Base-by-base conservation (phyloP, 2,797 vertebrate genomes). In the Sciurus vulgaris region DNA sequence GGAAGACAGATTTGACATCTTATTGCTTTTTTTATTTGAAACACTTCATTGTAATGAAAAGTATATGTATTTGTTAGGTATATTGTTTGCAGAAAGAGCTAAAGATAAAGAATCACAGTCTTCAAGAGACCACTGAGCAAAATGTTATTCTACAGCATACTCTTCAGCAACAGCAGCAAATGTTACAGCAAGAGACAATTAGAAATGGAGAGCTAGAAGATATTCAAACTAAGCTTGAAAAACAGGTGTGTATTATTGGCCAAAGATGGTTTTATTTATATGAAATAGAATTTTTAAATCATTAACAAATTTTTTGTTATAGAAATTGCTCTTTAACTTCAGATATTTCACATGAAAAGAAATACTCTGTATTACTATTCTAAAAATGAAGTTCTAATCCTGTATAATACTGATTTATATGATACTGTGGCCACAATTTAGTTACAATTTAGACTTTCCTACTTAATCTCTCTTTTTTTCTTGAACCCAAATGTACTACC, bases 151-250 rank as follows among this genome's bases (percentile, higher is more conserved):
- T 99, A 17, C 99, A 99, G 96, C 98, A 99, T 73, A 99, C 98
- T 87, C 98, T 99, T 61, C 99, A 99, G 98, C 99, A 99, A 94
- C 99, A 99, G 63, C 99, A 99, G 97, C 98, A 98, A 97, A 99
- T 99, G 99, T 98, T 99, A 96, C 99, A 99, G 30, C 99, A 99
- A 96, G 99, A 99, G 98, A 98, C 98, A 0, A 47, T 98, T 77
- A 99, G 99, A 78, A 99, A 99, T 69, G 98, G 98, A n/a, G 99
- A 99, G 69, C 98, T 99, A 91, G 99, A 99, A 98, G 99, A 99
- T 76, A 99, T 98, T 98, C 99, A 99, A 98, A 98, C 98, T 93
- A 98, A 98, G 93, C 99, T 99, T 95, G 99, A 99, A 98, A 98
- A 98, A 96, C 99, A 99, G 99, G 99, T 99, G 94, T 81, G 30